Base-by-base conservation (phyloP, 2,113 vertebrate genomes). In the Rousettus leschenaultii region DNA sequence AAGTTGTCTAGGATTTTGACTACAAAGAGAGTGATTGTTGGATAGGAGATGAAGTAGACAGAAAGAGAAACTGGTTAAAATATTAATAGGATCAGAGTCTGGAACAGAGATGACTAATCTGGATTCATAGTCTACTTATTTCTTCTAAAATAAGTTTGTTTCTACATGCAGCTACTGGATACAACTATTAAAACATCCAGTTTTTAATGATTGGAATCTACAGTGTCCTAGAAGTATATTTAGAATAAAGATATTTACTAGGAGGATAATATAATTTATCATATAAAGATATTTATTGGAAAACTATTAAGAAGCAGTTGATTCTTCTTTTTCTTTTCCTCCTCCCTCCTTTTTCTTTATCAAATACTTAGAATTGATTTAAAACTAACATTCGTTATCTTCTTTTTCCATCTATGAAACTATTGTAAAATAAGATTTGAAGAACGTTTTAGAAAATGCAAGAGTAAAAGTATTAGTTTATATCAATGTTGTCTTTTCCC, bases 401-500 rank as follows among this genome's bases (percentile, higher is more conserved):
- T 15, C 13, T 89, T 40, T 78, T 19, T 88, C 61, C 40, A 73
- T 55, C 30, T 38, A 68, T 28, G 38, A 92, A 92, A 73, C 18
- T 51, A 55, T 74, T 92, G 74, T 79, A 43, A 94, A 89, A 65
- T 14, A 82, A 93, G 28, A 8, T 40, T 95, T 79, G 28, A 24
- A 30, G 24, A 35, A n/a, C 66, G 33, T 84, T 84, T 95, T 77
- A 16, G 15, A 35, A 91, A 91, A 65, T 78, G 40, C 5, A 35
- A 85, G 9, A 53, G 40, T 40, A 40, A 40, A 95, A 95, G 61
- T 33, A 92, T 94, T 89, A 43, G 38, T 97, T 96, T 96, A 92
- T 66, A 79, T 71, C 70, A 77, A 96, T 88, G 97, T 86, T 97
- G 77, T 92, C 95, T 96, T 78, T 97, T 93, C 75, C 86, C 80